These are phyloP conservation scores for Diglossa cyanea DNA, from an alignment of 2,797 vertebrate species.

Conservation along the genomic window DNA sequence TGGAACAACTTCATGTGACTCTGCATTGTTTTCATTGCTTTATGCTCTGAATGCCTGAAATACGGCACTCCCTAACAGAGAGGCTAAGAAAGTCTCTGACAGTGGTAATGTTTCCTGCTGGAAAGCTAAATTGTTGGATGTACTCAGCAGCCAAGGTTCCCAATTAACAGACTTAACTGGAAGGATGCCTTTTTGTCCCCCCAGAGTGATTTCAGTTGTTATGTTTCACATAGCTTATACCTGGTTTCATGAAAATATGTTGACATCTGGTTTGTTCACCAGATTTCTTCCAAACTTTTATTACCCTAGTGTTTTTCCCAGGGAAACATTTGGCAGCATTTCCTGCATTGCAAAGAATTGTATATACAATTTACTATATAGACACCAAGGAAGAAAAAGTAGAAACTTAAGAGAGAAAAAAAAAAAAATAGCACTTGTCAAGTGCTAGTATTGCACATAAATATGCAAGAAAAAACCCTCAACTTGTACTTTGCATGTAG, in stretches of 20 bases:
- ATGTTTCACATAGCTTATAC: background rate
- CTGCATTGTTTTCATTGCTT: slow-evolving; percentile 48
- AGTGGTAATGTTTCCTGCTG: slow-evolving; percentile 33
- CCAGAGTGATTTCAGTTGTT: background rate
- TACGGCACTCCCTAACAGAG: slow-evolving; percentile 6
- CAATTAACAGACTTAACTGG: background rate
- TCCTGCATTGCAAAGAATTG: background rate
- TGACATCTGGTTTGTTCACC: background rate
- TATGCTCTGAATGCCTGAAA: slow-evolving; percentile 46
- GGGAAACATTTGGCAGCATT: background rate
- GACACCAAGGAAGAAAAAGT: background rate
- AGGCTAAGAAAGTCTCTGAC: background rate
- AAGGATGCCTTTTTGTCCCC: background rate
- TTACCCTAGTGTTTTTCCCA: background rate
- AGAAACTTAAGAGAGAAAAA: background rate
- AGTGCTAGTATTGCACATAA: background rate
- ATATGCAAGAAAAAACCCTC: background rate
- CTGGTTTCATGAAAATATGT: background rate
- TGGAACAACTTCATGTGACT: slow-evolving; percentile 28
- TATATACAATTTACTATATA: background rate
- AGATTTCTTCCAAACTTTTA: background rate
- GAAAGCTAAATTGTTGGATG: slow-evolving; percentile 34
- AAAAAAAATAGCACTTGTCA: background rate
- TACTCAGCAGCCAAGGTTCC: background rate
- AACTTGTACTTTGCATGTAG: background rate